phyloP scores from a whole-genome alignment of 2,113 vertebrate genomes.

The Candoia aspera region DNA sequence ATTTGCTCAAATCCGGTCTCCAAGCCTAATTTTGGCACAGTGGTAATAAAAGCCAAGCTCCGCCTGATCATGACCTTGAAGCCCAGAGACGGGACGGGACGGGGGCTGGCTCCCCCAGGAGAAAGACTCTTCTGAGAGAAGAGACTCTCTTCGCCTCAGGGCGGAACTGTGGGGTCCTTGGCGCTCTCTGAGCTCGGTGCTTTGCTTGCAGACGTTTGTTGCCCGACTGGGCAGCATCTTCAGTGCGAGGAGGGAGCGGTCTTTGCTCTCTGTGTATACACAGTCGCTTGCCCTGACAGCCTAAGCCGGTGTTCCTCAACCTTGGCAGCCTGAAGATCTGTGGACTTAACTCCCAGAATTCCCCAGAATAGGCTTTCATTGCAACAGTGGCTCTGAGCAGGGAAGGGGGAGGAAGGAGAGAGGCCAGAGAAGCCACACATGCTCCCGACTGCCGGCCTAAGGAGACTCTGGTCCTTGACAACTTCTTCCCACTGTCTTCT shows the following conservation, averaged over 20 bases:
- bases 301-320: no score
- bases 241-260: no score
- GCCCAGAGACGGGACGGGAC: background rate
- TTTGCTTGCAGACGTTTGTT: no score
- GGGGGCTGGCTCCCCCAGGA: background rate
- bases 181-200: no score
- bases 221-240: no score
- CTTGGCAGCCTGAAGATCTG: no score
- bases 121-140: background rate
- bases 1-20: background rate
- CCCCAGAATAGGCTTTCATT: background rate
- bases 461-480: background rate
- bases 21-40: background rate
- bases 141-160: no score
- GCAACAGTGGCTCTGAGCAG: background rate
- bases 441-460: background rate
- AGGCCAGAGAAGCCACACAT: background rate
- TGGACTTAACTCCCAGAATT: no score
- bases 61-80: background rate
- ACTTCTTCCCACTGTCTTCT: background rate
- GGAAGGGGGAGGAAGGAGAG: background rate
- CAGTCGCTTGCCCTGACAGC: no score
- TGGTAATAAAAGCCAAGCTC: background rate
- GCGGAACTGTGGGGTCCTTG: no score
- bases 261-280: no score